phyloP scores from a whole-genome alignment of 2,888 invertebrate genomes.

The Cheilosia variabilis region DNA sequence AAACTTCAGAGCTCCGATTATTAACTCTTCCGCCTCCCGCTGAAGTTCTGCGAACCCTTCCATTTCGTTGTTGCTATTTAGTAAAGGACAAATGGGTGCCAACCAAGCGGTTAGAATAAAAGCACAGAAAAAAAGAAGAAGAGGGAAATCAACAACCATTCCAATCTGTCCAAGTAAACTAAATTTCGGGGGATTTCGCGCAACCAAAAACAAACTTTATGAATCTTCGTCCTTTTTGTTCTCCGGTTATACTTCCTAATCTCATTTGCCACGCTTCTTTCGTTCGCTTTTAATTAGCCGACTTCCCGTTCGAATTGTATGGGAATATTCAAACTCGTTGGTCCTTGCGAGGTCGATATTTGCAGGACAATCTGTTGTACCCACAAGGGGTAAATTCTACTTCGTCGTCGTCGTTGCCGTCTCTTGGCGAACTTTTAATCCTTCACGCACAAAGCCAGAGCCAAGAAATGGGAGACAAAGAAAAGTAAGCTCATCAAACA shows the following conservation, averaged over 20 bases:
- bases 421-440: constrained; percentile 63
- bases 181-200: constrained; percentile 30
- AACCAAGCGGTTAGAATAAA: background rate
- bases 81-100: constrained; percentile 42
- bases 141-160: constrained; percentile 10
- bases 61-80: constrained; percentile 33
- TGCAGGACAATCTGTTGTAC: constrained; percentile 17
- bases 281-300: constrained; percentile 57
- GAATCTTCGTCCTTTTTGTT: constrained; percentile 38
- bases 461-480: constrained; percentile 24
- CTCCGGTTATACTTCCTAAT: constrained; percentile 53
- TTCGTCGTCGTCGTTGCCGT: constrained; percentile 14
- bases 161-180: constrained; percentile 19
- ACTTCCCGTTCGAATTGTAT: constrained; percentile 22
- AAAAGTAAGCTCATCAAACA: constrained; percentile 52
- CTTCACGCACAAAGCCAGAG: constrained; percentile 61
- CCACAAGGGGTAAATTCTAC: constrained; percentile 41
- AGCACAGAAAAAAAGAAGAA: background rate
- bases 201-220: constrained; percentile 39
- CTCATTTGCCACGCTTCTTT: constrained; percentile 57
- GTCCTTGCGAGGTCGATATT: constrained; percentile 39
- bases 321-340: background rate
- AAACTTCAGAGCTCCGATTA: constrained; percentile 67
- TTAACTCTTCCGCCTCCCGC: constrained; percentile 42
- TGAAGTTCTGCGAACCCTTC: background rate